Evolutionary conservation across 2,113 vertebrate genomes (phyloP), one percentile per base, ranked within the genome.

Genomic region (Ramphastos sulfuratus): DNA sequence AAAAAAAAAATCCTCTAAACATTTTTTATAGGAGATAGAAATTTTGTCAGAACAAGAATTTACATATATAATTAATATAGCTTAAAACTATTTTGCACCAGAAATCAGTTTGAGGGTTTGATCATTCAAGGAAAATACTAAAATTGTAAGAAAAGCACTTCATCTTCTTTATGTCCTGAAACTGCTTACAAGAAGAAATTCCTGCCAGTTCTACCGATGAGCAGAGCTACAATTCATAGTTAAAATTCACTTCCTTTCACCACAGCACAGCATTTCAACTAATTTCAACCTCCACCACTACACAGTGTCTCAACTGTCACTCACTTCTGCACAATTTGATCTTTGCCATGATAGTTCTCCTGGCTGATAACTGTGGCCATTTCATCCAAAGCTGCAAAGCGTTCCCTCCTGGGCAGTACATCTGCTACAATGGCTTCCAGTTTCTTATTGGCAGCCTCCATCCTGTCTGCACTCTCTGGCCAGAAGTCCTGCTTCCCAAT

Each of bases 361-460:
- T 85, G 97, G 71, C 95, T 96, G n/a, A 99, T 98, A 81, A 95
- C 15, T 1, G 78, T 60, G 4, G 98, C 97, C 85, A 99, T 98
- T 94, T 98, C 95, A 0, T 96, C 96, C 66, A 99, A 97, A 55
- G 98, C 97, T 25, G 72, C 70, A 94, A 99, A 99, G 25, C 98
- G 98, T 15, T 98, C 98, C 75, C 97, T 98, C 59, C 97, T 97
- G 91, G 99, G 98, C n/a, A 98, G 89, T 9, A 98, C 98, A 59
- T 98, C 98, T 1, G 98, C 98, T 58, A 97, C 97, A 52, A 99
- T 97, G 19, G 98, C 98, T 94, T 98, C 98, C 89, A 99, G 96
- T 48, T 97, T 98, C 76, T 97, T 98, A n/a, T 95, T 97, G 28
- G 97, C 95, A 54, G 96, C 98, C 70, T 98, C 98, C 63, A 97